Conservation (phyloP, 2,797 vertebrate species). For the Cyprinella venusta region DNA sequence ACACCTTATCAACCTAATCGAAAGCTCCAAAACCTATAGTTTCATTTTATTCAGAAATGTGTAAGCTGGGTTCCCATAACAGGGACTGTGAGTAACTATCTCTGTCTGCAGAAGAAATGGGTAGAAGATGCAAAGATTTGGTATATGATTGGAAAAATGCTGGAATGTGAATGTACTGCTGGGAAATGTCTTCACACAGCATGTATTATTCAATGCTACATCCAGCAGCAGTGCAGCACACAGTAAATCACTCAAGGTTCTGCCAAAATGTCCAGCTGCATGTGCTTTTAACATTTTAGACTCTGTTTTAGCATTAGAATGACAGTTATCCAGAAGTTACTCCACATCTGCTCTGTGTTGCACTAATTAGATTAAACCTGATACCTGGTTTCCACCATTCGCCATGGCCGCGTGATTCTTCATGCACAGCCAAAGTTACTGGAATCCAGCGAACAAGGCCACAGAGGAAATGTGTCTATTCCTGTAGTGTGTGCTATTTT, state of each 20-base stretch:
- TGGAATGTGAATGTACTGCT: not conserved
- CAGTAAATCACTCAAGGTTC: not conserved
- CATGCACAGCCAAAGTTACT: slow-evolving; percentile 48
- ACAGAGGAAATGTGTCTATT: slow-evolving; percentile 56
- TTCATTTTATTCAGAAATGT: not conserved
- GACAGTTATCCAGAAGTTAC: slow-evolving; percentile 9
- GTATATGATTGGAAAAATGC: not conserved
- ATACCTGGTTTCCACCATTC: not conserved
- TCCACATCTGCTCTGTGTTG: slow-evolving; percentile 42
- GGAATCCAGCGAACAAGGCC: slow-evolving; percentile 49
- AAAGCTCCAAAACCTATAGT: not conserved
- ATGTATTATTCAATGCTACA: slow-evolving; percentile 1
- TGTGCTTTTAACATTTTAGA: not conserved
- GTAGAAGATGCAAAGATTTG: not conserved
- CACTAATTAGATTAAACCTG: slow-evolving; percentile 32
- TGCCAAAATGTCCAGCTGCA: not conserved
- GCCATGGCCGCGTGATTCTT: not conserved
- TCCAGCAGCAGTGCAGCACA: not conserved
- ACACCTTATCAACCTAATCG: not conserved
- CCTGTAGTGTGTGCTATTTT: slow-evolving; percentile 50
- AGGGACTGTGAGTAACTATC: not conserved
- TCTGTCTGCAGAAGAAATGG: not conserved
- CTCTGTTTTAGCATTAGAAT: not conserved
- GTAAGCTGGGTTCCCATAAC: not conserved
- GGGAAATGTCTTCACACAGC: not conserved